phyloP scores from a whole-genome alignment of 2,888 invertebrate genomes.

The Torymus texanus region DNA sequence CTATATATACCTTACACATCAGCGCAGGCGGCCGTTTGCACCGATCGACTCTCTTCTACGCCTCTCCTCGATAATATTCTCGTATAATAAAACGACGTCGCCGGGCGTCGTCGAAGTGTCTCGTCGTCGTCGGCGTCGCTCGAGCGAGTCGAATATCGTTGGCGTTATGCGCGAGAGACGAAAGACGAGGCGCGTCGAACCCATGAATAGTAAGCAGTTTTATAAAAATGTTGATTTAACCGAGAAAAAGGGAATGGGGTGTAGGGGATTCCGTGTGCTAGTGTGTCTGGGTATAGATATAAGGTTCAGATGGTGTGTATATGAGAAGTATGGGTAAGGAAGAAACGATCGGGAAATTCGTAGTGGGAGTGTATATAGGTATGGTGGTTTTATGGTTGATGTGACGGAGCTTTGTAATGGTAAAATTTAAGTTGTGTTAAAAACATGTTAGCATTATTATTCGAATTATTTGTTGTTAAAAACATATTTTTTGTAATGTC shows the following conservation, averaged over 20 bases:
- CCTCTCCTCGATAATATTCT: slow-evolving; percentile 65
- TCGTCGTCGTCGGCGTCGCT: slow-evolving; percentile 29
- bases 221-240: slow-evolving; percentile 75
- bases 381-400: no score
- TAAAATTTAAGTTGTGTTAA: no score
- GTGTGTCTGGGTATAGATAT: background rate
- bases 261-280: no score
- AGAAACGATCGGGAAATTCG: no score
- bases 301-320: background rate
- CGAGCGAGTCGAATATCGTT: slow-evolving; percentile 40
- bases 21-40: slow-evolving; percentile 4
- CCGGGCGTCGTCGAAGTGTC: background rate
- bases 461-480: no score
- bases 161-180: slow-evolving; percentile 50
- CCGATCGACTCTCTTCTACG: slow-evolving; percentile 16
- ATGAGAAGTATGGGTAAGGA: no score
- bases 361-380: no score
- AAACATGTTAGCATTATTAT: no score
- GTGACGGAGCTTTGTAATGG: no score
- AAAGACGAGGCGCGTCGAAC: background rate
- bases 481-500: no score
- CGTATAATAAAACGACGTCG: slow-evolving; percentile 59
- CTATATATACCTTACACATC: no score
- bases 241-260: slow-evolving; percentile 2
- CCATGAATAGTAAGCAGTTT: slow-evolving; percentile 72